Conservation (phyloP, 1,140 invertebrate species). For the Sarcophaga peregrina region DNA sequence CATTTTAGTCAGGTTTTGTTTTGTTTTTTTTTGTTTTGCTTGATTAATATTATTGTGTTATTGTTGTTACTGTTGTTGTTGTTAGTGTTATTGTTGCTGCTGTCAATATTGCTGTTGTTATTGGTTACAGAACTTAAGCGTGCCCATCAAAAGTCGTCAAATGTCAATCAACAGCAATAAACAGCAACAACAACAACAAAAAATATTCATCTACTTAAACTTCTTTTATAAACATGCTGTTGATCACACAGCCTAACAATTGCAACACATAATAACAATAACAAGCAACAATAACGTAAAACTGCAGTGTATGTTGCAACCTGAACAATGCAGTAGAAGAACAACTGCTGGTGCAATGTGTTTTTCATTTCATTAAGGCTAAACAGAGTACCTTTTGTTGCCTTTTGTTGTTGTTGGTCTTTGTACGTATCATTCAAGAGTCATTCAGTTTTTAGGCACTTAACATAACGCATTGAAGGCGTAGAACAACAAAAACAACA, state of each 20-base stretch:
- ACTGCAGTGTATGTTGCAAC: background rate
- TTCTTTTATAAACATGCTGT: background rate
- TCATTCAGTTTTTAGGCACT: background rate
- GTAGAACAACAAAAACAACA: background rate
- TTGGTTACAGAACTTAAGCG: slow-evolving; percentile 41
- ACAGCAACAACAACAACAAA: background rate
- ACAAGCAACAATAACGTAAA: background rate
- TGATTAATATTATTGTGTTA: background rate
- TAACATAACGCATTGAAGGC: slow-evolving; percentile 3
- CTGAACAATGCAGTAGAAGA: background rate
- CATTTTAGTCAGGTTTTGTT: no score
- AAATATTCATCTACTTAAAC: background rate
- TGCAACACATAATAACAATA: background rate
- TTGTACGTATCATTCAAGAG: no score
- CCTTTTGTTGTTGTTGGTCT: no score
- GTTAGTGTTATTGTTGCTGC: background rate
- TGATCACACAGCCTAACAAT: background rate
- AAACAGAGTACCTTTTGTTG: background rate
- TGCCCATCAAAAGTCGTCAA: slow-evolving; percentile 48
- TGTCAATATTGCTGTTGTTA: slow-evolving; percentile 19
- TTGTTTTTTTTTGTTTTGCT: no score
- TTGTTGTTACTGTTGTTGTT: slow-evolving; percentile 16
- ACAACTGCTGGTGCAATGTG: background rate
- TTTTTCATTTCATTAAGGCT: slow-evolving; percentile 16
- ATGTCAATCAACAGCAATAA: slow-evolving; percentile 47